Percentiles rank a stretch among this genome's conserved stretches.
phyloP scores from a whole-genome alignment of 2,113 vertebrate genomes.

The Martes martes region DNA sequence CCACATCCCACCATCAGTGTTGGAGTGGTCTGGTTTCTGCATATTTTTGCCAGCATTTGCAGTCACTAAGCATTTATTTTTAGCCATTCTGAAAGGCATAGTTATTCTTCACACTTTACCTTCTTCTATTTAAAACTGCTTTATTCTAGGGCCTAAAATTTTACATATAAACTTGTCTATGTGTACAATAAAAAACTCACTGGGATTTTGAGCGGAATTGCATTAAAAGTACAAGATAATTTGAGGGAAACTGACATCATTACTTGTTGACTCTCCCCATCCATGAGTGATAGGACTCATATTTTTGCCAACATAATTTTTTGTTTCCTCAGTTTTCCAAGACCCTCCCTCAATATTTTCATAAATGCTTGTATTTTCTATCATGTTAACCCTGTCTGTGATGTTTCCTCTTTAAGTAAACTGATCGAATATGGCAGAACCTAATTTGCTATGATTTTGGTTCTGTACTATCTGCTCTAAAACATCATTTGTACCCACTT shows the following conservation, averaged over 20 bases:
- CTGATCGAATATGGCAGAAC: not conserved
- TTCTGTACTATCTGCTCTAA: not conserved
- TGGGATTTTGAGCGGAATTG: not conserved
- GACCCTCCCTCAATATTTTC: not conserved
- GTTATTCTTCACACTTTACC: not conserved
- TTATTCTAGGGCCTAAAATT: not conserved
- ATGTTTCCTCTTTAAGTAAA: not conserved
- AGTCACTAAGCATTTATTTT: not conserved
- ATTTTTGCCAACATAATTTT: not conserved
- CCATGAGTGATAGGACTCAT: not conserved
- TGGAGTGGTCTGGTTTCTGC: not conserved
- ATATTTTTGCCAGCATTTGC: not conserved
- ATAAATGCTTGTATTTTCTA: not conserved
- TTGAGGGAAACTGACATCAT: not conserved
- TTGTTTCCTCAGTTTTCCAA: not conserved
- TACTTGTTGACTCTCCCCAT: not conserved
- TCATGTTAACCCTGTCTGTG: not conserved
- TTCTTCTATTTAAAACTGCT: not conserved
- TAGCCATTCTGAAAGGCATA: not conserved
- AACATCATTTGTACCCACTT: not conserved
- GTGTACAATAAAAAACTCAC: not conserved
- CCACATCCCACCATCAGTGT: not conserved
- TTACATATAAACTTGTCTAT: not conserved
- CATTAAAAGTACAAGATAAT: not conserved
- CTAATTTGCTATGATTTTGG: not conserved